Evolutionary conservation across 2,888 invertebrate genomes (phyloP), one percentile per base, ranked within the genome.

Genomic region (Erebia ligea): DNA sequence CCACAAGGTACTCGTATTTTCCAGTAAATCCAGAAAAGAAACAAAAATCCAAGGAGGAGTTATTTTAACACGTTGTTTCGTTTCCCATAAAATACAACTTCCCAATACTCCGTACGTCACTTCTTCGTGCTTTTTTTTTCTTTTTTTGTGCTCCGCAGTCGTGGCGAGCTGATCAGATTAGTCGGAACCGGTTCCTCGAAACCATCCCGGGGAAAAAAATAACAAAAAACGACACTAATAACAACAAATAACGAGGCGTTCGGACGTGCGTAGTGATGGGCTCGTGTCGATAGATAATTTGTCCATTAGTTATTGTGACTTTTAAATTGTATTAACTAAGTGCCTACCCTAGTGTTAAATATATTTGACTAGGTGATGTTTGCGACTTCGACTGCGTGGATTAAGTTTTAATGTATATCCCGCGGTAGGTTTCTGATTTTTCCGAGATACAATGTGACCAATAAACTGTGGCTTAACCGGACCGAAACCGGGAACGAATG

Each of bases 161-260:
- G 91, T 90, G 91, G 86, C 83, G 84, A 85, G 82, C 83, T 86
- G 91, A 92, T 92, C 92, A 91, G 92, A 92, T 93, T 92, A 92
- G 89, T 83, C 79, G 79, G 78, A 84, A 92, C 92, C 92, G 90
- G 92, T 92, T 91, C 74, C 83, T 86, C 88, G 82, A 90, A 91
- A 90, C 88, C 88, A 86, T 87, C 87, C 88, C 87, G 84, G 80
- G 83, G 83, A 81, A 84, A 86, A 34, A 84, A 86, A 77, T 74
- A 76, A 76, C 74, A 87, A 86, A 90, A 88, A 88, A 86, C 83
- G 83, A 89, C 86, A 87, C 90, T 92, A 92, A 92, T 92, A 92
- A 92, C 91, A 93, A 93, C 92, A 93, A 93, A 92, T 93, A 93
- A 93, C 92, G 90, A 93, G 91, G 86, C 86, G 84, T 81, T 80